Base-by-base conservation (phyloP, 2,113 vertebrate species). In the Carettochelys insculpta region DNA sequence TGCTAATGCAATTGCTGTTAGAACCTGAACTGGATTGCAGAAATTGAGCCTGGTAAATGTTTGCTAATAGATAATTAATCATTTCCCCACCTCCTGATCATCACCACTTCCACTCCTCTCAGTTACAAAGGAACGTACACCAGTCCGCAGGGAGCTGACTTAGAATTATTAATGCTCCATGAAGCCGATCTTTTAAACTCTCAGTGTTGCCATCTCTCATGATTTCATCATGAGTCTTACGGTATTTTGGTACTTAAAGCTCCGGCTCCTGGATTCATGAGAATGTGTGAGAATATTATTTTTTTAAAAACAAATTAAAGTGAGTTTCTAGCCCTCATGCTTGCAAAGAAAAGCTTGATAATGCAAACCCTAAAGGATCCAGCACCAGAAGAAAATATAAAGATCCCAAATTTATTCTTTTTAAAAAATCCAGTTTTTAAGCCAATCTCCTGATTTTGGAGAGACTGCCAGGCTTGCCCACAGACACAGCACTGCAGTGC, bases 11-110 rank as follows among this genome's bases (percentile, higher is more conserved):
- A 38, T 73, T 0, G 0, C 48, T 93, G 77, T 93, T 82, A 87
- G 50, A 81, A 58, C 24, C 34, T 5, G 8, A 87, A 86, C 86
- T 50, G 20, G 11, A 47, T 83, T 77, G 48, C 45, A 73, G 43
- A 51, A 95, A 83, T 43, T 75, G 65, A 80, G 41, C 93, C 81
- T 78, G 85, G 45, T n/a, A 92, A 90, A 9, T 87, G n/a, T 31
- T 52, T 92, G 17, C 45, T 87, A 80, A 43, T 83, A 61, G 34
- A 31, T 48, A 83, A 90, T 83, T 87, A 61, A 94, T 83, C 45
- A 47, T 75, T 53, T 88, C n/a, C 51, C 68, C 76, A 80, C 24
- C 53, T 41, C 4, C n/a, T 53, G 61, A 82, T 38, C 48, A 58
- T 3, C 1, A 1, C 17, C 58, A 65, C 34, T 50, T n/a, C 31